Evolutionary conservation across 1,140 invertebrate species (phyloP).

Genomic region (Brachionus calyciflorus): DNA sequence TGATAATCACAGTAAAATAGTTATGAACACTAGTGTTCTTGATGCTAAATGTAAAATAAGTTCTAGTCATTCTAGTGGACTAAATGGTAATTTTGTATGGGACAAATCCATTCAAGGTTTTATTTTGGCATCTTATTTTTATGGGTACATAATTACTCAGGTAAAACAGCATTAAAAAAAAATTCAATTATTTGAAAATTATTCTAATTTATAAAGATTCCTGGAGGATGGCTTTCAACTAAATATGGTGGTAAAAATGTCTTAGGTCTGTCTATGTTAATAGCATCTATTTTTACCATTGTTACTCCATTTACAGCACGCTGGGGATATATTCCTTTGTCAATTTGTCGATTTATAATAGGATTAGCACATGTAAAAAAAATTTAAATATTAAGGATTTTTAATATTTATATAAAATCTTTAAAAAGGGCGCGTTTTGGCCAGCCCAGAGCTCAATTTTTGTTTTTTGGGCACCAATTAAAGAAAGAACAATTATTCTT

Average conservation of each 20-base stretch:
- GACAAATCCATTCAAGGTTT: slow-evolving; percentile 55
- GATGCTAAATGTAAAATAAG: not conserved
- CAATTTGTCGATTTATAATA: slow-evolving; percentile 26
- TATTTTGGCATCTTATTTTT: slow-evolving; percentile 60
- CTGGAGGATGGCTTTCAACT: not conserved
- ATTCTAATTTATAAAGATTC: not conserved
- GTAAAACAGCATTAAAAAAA: slow-evolving; percentile 47
- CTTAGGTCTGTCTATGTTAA: slow-evolving; percentile 2
- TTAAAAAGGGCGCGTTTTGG: slow-evolving; percentile 49
- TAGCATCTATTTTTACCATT: slow-evolving; percentile 34
- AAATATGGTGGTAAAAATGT: slow-evolving; percentile 44
- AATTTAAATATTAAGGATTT: not conserved
- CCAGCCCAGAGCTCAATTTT: slow-evolving; percentile 52
- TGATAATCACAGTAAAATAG: not conserved
- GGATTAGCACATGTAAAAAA: slow-evolving; percentile 32
- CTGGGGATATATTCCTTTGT: not conserved
- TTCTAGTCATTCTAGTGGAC: not conserved
- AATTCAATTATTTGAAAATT: not conserved
- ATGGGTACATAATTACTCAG: slow-evolving; percentile 59
- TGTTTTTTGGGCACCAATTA: slow-evolving; percentile 55
- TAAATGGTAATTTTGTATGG: slow-evolving; percentile 57
- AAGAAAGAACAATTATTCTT: slow-evolving; percentile 53
- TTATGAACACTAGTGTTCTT: not conserved
- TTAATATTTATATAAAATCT: too few relatives aligned
- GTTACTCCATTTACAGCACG: not conserved